Evolutionary conservation across 2,797 vertebrate species (phyloP), one percentile per base, ranked within the genome.

Genomic region (Hybognathus amarus): DNA sequence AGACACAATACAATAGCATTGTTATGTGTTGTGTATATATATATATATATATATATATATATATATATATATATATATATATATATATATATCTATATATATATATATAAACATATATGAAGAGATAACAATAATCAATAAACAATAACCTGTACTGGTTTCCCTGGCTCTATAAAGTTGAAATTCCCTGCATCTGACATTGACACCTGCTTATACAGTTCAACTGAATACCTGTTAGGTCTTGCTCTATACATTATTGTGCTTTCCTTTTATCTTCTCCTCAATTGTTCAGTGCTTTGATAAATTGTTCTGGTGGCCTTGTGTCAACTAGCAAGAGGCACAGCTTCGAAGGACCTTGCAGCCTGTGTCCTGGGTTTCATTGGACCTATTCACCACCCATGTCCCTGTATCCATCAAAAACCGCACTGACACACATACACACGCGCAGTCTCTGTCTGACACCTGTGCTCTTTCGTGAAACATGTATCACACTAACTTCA

Each of bases 401-500:
- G 86, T 90, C 82, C 92, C 88, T 63, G 73, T 89, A 95, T 94
- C 91, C 90, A 93, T 95, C 93, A 94, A 81, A 75, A 59, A 75
- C 50, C 68, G 77, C 85, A 74, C 6, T 12, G 0, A 36, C 82
- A 82, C 86, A 80, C 83, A 81, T 45, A 90, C 66, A 88, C 87
- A 68, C 78, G 40, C 47, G 38, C 85, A 87, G 89, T 88, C 77
- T 52, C 85, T 79, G 36, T 79, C 47, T 93, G 94, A 95, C 94
- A 94, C 91, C 93, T 92, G 91, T 91, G 94, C 89, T 89, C 89
- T 89, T 94, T 85, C 91, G 90, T 92, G 93, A 94, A 91, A 93
- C 94, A 96, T 96, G 95, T 93, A 96, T 97, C 96, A 96, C 91
- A 91, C 92, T 94, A 78, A 93, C 95, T 96, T 96, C 96, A 96